Conservation (phyloP, 2,113 vertebrate species). For the Albula goreensis region DNA sequence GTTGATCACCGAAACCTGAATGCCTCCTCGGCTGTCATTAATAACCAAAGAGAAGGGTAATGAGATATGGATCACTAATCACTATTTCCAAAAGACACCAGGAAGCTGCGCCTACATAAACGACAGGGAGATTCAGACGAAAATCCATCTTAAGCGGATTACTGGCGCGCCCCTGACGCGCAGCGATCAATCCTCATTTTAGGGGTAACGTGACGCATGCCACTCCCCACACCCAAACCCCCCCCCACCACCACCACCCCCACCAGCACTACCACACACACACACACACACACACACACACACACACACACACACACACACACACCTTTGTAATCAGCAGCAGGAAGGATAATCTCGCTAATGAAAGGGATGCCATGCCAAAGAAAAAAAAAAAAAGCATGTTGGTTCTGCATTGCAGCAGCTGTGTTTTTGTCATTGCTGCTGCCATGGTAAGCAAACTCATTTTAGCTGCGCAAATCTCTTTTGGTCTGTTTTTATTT, state of each 20-base stretch:
- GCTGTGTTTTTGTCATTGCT: neutral
- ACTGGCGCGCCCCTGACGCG: conserved; percentile 54
- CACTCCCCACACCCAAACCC: neutral
- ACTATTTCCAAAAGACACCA: conserved; percentile 57
- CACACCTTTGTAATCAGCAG: neutral
- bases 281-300: neutral
- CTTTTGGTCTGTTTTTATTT: conserved; percentile 6
- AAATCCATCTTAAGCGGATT: conserved; percentile 72
- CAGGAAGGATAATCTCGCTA: neutral
- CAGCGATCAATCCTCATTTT: conserved; percentile 69
- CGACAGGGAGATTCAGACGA: conserved; percentile 70
- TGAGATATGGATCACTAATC: conserved; percentile 69
- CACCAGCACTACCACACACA: no score
- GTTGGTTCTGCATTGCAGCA: neutral
- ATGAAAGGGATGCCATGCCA: neutral
- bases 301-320: neutral
- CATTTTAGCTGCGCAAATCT: neutral
- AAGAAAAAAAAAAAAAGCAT: neutral
- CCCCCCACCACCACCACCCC: neutral
- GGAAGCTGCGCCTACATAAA: conserved; percentile 62
- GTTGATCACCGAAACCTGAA: no score
- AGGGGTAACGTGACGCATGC: conserved; percentile 60
- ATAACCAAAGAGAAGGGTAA: conserved; percentile 48
- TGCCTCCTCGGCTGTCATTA: conserved; percentile 35
- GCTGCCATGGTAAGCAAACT: conserved; percentile 18